These are phyloP conservation scores for Apis cerana DNA, from an alignment of 1,140 invertebrate species.

Conservation along the genomic window DNA sequence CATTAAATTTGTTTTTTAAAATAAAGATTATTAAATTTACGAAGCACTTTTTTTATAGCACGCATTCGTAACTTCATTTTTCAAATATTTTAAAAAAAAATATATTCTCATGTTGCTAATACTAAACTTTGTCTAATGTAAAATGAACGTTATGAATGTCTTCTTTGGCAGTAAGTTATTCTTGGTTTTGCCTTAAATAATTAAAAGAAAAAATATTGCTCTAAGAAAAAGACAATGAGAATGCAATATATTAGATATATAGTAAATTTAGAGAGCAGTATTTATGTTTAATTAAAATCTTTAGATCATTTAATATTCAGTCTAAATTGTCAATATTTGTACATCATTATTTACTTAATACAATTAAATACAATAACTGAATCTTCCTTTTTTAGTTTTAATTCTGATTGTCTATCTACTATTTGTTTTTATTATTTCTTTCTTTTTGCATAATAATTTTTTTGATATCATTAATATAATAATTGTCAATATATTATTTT, in stretches of 20 bases:
- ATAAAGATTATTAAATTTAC: slow-evolving; percentile 11
- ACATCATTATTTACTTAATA: slow-evolving; percentile 24
- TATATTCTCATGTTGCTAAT: slow-evolving; percentile 21
- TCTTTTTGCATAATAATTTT: slow-evolving; percentile 26
- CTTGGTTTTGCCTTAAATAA: slow-evolving; percentile 35
- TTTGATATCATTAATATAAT: neutral
- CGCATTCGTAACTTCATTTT: neutral
- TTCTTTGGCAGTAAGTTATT: slow-evolving; percentile 74
- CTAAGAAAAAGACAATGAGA: slow-evolving; percentile 8
- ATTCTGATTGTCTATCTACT: slow-evolving; percentile 47
- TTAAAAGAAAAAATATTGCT: slow-evolving; percentile 29
- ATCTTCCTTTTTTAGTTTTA: slow-evolving; percentile 1
- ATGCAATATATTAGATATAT: slow-evolving; percentile 40
- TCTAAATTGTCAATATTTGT: slow-evolving; percentile 46
- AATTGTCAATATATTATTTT: slow-evolving; percentile 20
- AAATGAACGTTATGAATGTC: slow-evolving; percentile 67
- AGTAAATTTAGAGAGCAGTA: slow-evolving; percentile 32
- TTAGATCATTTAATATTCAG: slow-evolving; percentile 38
- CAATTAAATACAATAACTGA: slow-evolving; percentile 12
- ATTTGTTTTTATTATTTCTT: slow-evolving; percentile 11
- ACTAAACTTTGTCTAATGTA: slow-evolving; percentile 36
- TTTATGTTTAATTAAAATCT: slow-evolving; percentile 15
- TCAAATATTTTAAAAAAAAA: neutral
- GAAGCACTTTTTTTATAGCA: slow-evolving; percentile 24
- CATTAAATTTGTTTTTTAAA: neutral